These are phyloP conservation scores for Chiroxiphia lanceolata DNA, from an alignment of 2,797 vertebrate genomes.

Conservation along the genomic window DNA sequence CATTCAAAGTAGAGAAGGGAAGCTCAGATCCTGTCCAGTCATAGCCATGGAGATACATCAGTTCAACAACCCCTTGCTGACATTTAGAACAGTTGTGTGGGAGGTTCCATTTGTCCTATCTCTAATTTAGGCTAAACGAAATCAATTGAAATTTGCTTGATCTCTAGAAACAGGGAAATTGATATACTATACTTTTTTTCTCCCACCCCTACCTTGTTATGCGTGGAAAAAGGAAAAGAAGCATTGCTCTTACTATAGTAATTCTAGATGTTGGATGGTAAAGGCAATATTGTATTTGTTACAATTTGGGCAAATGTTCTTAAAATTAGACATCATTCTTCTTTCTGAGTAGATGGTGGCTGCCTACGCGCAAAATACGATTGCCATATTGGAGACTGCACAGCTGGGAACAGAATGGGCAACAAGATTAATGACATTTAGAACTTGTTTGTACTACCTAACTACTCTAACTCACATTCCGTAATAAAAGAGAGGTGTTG, in stretches of 20 bases:
- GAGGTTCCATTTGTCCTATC: not conserved
- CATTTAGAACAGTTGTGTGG: not conserved
- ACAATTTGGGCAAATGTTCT: not conserved
- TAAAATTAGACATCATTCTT: not conserved
- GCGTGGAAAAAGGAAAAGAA: not conserved
- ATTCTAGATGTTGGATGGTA: not conserved
- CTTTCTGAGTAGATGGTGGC: not conserved
- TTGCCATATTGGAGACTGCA: not conserved
- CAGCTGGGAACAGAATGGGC: conserved; percentile 4
- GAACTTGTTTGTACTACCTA: conserved; percentile 19
- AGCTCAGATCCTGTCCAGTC: not conserved
- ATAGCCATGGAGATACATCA: not conserved
- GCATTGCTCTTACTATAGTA: accelerated
- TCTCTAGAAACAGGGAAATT: not conserved
- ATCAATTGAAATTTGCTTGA: not conserved
- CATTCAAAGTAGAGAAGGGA: not conserved
- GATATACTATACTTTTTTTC: accelerated
- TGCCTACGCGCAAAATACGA: not conserved
- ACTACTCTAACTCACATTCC: conserved; percentile 3
- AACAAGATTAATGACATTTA: conserved; percentile 46
- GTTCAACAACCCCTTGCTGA: not conserved
- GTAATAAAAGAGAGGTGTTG: conserved; percentile 22
- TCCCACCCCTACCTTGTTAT: not conserved
- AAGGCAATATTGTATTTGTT: not conserved
- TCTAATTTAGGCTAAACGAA: not conserved